These are phyloP conservation scores for Rhinolophus ferrumequinum DNA, from an alignment of 2,113 vertebrate genomes.

Conservation along the genomic window DNA sequence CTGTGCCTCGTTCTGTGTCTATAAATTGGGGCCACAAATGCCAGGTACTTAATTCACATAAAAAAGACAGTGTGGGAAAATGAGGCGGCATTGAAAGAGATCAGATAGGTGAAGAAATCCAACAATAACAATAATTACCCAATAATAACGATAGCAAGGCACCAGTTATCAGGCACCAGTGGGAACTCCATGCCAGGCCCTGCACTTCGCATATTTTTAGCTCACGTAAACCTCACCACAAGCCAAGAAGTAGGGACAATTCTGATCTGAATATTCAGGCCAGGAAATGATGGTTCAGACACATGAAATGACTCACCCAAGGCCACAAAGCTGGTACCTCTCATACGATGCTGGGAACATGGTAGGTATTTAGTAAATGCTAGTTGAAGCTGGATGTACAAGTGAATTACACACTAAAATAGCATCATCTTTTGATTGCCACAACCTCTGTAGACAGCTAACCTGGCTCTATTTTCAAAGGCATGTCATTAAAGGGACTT, in stretches of 20 bases:
- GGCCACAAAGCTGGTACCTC: neutral
- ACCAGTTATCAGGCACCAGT: neutral
- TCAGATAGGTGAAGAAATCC: neutral
- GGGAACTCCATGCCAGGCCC: neutral
- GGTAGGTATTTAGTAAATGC: neutral
- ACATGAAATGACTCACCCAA: neutral
- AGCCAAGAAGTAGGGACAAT: neutral
- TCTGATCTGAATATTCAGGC: neutral
- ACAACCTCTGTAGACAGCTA: accelerated
- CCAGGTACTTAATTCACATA: neutral
- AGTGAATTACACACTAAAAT: neutral
- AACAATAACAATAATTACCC: neutral
- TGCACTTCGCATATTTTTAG: neutral
- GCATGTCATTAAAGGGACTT: neutral
- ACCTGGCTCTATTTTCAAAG: neutral
- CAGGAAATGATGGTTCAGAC: neutral
- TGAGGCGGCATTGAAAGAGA: neutral
- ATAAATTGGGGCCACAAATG: neutral
- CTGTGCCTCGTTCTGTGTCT: neutral
- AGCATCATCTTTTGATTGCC: accelerated
- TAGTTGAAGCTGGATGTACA: neutral
- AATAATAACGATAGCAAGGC: neutral
- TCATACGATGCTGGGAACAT: neutral
- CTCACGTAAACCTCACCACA: neutral
- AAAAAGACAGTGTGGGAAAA: neutral